These are phyloP conservation scores for Brenthis hecate DNA, from an alignment of 2,888 invertebrate species.

Conservation along the genomic window DNA sequence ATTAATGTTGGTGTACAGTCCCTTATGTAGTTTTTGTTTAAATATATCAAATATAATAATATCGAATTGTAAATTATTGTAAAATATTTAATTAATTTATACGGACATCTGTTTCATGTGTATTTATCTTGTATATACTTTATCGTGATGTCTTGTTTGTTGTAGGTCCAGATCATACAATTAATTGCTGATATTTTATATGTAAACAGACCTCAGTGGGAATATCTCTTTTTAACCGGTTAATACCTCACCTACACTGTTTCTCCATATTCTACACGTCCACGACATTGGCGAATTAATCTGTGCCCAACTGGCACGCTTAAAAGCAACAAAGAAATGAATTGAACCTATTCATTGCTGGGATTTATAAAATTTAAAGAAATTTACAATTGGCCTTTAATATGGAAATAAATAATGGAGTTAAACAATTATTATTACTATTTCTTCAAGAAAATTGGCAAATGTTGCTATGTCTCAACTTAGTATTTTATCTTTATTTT, in stretches of 20 bases:
- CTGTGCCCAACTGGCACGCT: neutral
- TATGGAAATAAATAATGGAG: slow-evolving; percentile 23
- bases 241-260: neutral
- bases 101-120: too few relatives aligned
- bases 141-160: too few relatives aligned
- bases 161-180: too few relatives aligned
- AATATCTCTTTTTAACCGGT: neutral
- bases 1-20: too few relatives aligned
- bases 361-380: too few relatives aligned
- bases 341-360: neutral
- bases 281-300: neutral
- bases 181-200: too few relatives aligned
- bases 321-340: neutral
- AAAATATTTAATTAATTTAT: too few relatives aligned
- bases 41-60: too few relatives aligned
- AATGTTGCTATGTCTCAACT: slow-evolving; percentile 56
- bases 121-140: too few relatives aligned
- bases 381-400: neutral
- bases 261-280: neutral
- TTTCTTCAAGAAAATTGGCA: slow-evolving; percentile 66
- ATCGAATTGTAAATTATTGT: too few relatives aligned
- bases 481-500: slow-evolving; percentile 61
- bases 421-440: slow-evolving; percentile 44
- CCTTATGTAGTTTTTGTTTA: too few relatives aligned
- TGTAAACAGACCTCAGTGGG: too few relatives aligned